These are phyloP conservation scores for Sceloporus undulatus DNA, from an alignment of 2,113 vertebrate genomes.

Conservation along the genomic window DNA sequence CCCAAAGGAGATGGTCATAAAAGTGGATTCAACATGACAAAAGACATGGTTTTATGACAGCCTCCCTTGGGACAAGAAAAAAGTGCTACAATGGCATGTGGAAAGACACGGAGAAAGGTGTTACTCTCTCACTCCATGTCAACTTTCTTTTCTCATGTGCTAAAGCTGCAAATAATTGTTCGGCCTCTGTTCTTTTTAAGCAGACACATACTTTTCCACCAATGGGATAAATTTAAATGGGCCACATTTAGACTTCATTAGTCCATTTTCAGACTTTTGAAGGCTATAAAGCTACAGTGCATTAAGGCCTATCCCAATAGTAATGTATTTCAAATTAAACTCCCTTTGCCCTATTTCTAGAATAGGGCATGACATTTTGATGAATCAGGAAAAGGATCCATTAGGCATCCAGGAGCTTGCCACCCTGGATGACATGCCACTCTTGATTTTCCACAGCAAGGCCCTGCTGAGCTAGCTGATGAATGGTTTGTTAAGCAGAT, in stretches of 20 bases:
- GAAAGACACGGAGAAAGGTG: too few species aligned
- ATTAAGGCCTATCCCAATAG: rapidly evolving
- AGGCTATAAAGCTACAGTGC: not conserved
- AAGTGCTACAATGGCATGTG: too few species aligned
- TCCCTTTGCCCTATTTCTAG: not conserved
- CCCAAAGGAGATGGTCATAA: too few species aligned
- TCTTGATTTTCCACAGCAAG: not conserved
- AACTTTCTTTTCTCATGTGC: too few species aligned
- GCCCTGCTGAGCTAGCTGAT: rapidly evolving
- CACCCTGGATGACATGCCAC: rapidly evolving
- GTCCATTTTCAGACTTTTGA: conserved; percentile 55
- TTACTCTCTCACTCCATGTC: too few species aligned
- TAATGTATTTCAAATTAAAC: rapidly evolving
- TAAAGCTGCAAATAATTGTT: too few species aligned
- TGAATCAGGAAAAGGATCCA: not conserved
- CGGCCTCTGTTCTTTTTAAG: not conserved
- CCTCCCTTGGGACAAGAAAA: too few species aligned
- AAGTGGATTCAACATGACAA: too few species aligned
- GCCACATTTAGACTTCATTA: conserved; percentile 48
- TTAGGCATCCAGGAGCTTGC: rapidly evolving
- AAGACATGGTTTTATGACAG: too few species aligned
- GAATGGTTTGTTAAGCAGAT: rapidly evolving
- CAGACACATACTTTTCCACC: not conserved
- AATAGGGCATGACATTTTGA: not conserved
- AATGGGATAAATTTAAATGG: conserved; percentile 6